Conservation (phyloP, 23 tunicate species). For the Trididemnum miniatum region DNA sequence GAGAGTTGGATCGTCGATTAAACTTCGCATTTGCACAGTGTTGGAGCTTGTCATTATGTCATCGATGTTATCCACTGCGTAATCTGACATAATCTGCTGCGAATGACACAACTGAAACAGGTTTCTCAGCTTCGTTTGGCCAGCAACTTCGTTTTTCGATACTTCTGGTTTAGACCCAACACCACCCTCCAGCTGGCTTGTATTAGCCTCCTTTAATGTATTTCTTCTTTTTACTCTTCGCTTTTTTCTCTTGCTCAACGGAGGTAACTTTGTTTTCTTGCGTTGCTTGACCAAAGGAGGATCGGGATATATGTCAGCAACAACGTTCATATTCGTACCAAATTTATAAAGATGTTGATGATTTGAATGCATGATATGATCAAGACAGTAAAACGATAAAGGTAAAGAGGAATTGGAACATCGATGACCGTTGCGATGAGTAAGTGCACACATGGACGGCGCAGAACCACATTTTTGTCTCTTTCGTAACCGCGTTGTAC, state of each 20-base stretch:
- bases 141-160: slow-evolving; percentile 1
- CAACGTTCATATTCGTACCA: slow-evolving; percentile 44
- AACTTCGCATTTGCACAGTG: not conserved
- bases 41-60: not conserved
- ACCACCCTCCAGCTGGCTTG: not conserved
- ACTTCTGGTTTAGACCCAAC: not conserved
- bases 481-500: not conserved
- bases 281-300: slow-evolving; percentile 45
- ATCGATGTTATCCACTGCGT: slow-evolving; percentile 15
- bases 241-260: slow-evolving; percentile 66
- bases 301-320: slow-evolving; percentile 75
- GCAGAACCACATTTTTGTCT: not conserved
- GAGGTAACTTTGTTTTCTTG: slow-evolving; percentile 77
- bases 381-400: slow-evolving; percentile 51
- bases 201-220: not conserved
- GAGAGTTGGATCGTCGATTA: slow-evolving; percentile 2
- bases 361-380: slow-evolving; percentile 79
- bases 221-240: slow-evolving; percentile 35
- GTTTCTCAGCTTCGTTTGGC: too few species aligned
- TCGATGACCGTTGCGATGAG: slow-evolving; percentile 32
- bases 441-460: slow-evolving; percentile 19
- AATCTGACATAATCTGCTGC: not conserved
- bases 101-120: not conserved
- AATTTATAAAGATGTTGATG: slow-evolving; percentile 65
- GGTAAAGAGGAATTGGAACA: slow-evolving; percentile 53